Conservation (phyloP, 2,113 vertebrate species). For the Bujurquina vittata region DNA sequence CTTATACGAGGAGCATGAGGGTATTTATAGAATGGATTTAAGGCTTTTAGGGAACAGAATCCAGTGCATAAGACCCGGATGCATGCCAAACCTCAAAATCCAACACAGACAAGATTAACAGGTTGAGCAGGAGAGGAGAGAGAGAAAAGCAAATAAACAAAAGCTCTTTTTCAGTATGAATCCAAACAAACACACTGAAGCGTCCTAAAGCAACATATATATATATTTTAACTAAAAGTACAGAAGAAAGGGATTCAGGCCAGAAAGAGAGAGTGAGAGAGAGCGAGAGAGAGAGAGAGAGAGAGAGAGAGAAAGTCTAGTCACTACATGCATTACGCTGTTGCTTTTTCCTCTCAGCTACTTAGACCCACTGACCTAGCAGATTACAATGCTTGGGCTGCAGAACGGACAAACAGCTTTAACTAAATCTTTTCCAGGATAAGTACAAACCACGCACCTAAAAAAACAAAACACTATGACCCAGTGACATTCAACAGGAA, state of each 20-base stretch:
- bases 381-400: slow-evolving; percentile 52
- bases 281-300: no score
- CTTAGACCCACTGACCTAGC: slow-evolving; percentile 46
- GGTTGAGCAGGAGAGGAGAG: not conserved
- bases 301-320: slow-evolving; percentile 1
- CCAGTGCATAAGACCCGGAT: not conserved
- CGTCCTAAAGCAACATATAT: not conserved
- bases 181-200: not conserved
- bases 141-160: not conserved
- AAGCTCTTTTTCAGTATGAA: not conserved
- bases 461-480: not conserved
- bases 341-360: not conserved
- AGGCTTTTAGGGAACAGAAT: slow-evolving; percentile 14
- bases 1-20: not conserved
- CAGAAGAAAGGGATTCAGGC: not conserved
- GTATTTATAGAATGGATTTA: slow-evolving; percentile 42
- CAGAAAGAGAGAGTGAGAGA: not conserved
- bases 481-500: not conserved
- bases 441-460: not conserved
- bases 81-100: slow-evolving; percentile 12
- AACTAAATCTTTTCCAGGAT: not conserved
- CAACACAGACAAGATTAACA: not conserved
- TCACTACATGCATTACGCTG: slow-evolving; percentile 17
- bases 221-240: not conserved
- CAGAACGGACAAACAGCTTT: slow-evolving; percentile 15